phyloP scores from a whole-genome alignment of 2,888 invertebrate species.

The Brassicogethes aeneus region DNA sequence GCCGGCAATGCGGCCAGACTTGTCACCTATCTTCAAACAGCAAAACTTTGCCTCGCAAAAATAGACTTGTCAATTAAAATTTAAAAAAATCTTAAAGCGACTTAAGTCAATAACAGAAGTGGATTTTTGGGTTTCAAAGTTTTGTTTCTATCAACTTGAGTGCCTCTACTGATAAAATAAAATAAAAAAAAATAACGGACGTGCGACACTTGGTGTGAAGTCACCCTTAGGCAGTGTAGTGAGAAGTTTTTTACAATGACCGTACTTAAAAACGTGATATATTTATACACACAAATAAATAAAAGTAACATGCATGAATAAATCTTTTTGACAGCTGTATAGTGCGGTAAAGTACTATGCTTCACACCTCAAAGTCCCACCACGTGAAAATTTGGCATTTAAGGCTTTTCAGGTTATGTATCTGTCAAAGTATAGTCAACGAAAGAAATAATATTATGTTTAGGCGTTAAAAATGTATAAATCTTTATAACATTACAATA shows the following conservation, averaged over 20 bases:
- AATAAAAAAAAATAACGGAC: neutral
- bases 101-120: too few species aligned
- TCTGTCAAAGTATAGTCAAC: too few species aligned
- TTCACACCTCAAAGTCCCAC: too few species aligned
- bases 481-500: too few species aligned
- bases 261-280: constrained; percentile 18
- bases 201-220: constrained; percentile 1
- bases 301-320: neutral
- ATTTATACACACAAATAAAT: constrained; percentile 7
- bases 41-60: too few species aligned
- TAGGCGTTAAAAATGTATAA: too few species aligned
- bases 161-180: constrained; percentile 45
- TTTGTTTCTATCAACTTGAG: constrained; percentile 49
- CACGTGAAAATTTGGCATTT: too few species aligned
- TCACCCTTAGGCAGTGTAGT: constrained; percentile 12
- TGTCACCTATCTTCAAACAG: neutral
- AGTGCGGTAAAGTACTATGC: neutral
- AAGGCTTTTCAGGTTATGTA: too few species aligned
- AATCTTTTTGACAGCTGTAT: neutral
- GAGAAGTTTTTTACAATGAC: constrained; percentile 7
- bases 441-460: too few species aligned
- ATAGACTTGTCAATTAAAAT: too few species aligned
- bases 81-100: too few species aligned
- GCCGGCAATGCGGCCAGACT: neutral
- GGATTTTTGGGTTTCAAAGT: neutral